phyloP scores from a whole-genome alignment of 2,888 invertebrate species.

The Drosophila lacicola region DNA sequence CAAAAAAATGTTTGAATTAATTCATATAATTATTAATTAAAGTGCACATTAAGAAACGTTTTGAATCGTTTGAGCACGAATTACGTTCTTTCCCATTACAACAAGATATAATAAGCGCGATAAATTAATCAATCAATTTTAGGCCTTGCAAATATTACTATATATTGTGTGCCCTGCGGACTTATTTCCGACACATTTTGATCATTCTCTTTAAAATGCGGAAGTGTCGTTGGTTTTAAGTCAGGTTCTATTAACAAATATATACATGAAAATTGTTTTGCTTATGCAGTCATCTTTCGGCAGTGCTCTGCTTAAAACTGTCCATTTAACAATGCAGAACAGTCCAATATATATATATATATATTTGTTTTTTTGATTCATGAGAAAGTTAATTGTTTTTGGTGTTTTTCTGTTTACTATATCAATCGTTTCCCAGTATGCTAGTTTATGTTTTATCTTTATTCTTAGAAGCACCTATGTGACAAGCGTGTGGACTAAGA shows the following conservation, averaged over 20 bases:
- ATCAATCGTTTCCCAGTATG: constrained; percentile 35
- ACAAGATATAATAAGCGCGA: constrained; percentile 9
- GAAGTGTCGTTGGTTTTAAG: too few relatives aligned
- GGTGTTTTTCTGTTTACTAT: not conserved
- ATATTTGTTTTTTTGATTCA: not conserved
- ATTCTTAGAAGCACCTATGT: constrained; percentile 45
- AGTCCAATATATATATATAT: not conserved
- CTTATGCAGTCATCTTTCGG: too few relatives aligned
- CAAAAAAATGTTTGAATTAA: not conserved
- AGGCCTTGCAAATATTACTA: not conserved
- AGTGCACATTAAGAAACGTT: not conserved
- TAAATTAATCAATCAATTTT: constrained; percentile 5
- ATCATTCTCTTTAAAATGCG: not conserved
- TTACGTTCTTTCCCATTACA: constrained; percentile 1
- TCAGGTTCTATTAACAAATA: constrained; percentile 1
- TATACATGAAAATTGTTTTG: not conserved
- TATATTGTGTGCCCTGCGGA: not conserved
- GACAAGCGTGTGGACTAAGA: constrained; percentile 17
- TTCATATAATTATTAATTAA: not conserved
- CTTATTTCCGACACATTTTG: not conserved
- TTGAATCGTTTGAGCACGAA: too few relatives aligned
- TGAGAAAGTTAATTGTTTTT: constrained; percentile 13
- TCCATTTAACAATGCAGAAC: not conserved
- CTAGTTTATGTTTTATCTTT: constrained; percentile 25
- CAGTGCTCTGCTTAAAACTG: too few relatives aligned